Conservation (phyloP, 2,113 vertebrate genomes). For the Paracanthobrama guichenoti region DNA sequence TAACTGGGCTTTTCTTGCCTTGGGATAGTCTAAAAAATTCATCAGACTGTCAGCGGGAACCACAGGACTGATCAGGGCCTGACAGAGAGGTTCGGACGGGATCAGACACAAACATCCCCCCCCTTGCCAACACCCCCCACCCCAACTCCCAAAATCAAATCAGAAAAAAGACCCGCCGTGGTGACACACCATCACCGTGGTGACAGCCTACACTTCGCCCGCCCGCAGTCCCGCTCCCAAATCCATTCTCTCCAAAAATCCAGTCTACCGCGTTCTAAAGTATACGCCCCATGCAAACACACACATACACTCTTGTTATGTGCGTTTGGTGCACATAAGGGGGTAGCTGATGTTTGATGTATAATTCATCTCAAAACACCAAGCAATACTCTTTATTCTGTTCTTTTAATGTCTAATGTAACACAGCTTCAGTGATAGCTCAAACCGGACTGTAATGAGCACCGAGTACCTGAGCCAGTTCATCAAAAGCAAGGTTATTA, state of each 20-base stretch:
- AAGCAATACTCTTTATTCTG: slow-evolving; percentile 69
- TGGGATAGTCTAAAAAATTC: slow-evolving; percentile 84
- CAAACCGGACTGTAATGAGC: slow-evolving; percentile 20
- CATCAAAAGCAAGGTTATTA: slow-evolving; percentile 40
- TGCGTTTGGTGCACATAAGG: slow-evolving; percentile 67
- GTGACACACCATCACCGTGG: slow-evolving; percentile 63
- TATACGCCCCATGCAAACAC: background rate
- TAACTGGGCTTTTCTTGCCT: slow-evolving; percentile 78
- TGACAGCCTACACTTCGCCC: slow-evolving; percentile 50
- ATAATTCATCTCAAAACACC: slow-evolving; percentile 84
- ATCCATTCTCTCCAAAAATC: slow-evolving; percentile 32
- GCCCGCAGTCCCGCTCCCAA: slow-evolving; percentile 1
- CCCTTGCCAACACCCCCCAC: slow-evolving; percentile 55
- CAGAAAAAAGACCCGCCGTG: slow-evolving; percentile 67
- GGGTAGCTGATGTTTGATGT: slow-evolving; percentile 76
- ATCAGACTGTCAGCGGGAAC: slow-evolving; percentile 84
- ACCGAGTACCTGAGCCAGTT: slow-evolving; percentile 46
- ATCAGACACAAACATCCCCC: slow-evolving; percentile 59
- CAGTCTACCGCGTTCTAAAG: background rate
- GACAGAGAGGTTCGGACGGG: slow-evolving; percentile 70
- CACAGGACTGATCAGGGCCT: slow-evolving; percentile 78
- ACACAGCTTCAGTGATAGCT: slow-evolving; percentile 50
- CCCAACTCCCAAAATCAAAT: slow-evolving; percentile 65
- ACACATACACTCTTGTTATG: slow-evolving; percentile 50
- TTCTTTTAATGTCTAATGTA: slow-evolving; percentile 67